Conservation (phyloP, 2,113 vertebrate species). For the Vireo altiloquus region DNA sequence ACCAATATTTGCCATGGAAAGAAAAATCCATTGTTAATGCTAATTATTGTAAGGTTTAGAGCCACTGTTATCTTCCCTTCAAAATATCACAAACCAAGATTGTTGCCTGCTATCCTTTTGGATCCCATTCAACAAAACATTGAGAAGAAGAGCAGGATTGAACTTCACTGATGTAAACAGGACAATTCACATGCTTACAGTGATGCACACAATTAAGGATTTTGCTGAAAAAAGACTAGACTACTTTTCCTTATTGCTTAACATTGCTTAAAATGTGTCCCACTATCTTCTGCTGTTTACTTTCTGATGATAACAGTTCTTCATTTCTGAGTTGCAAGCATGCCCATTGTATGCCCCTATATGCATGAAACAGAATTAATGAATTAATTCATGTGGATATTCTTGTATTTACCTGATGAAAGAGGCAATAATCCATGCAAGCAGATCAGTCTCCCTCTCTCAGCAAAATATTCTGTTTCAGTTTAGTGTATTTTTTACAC, state of each 20-base stretch:
- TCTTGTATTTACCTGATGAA: background rate
- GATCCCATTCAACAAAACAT: background rate
- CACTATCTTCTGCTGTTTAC: background rate
- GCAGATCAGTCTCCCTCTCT: background rate
- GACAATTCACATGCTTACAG: background rate
- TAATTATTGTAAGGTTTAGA: background rate
- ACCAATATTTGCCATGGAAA: background rate
- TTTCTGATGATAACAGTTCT: background rate
- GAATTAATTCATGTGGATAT: background rate
- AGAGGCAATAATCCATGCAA: background rate
- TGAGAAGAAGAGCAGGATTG: background rate
- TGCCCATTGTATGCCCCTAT: fast-evolving
- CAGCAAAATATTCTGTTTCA: background rate
- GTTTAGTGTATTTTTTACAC: background rate
- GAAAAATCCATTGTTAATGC: background rate
- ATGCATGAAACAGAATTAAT: background rate
- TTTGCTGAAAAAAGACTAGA: background rate
- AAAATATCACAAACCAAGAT: background rate
- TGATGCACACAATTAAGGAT: background rate
- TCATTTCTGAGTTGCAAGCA: background rate
- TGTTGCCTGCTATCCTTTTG: background rate
- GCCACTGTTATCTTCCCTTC: background rate
- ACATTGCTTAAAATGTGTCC: background rate
- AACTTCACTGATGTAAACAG: background rate
- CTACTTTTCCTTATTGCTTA: background rate